phyloP scores from a whole-genome alignment of 2,797 vertebrate genomes.

The Leptoclinus maculatus region DNA sequence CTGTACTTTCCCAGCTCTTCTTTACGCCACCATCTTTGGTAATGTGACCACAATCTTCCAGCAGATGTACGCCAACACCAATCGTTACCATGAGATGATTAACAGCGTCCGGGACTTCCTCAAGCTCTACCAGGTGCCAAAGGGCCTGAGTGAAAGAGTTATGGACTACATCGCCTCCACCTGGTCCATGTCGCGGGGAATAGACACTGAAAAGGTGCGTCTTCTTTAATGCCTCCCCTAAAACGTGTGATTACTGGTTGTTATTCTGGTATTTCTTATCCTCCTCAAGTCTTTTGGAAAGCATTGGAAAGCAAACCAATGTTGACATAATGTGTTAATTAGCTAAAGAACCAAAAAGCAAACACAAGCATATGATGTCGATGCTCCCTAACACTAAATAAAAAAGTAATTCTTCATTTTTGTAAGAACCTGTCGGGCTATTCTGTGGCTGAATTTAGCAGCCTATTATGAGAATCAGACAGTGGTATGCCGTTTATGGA shows the following conservation, averaged over 20 bases:
- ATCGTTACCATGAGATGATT: conserved; percentile 99
- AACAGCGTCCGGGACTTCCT: conserved; percentile 98
- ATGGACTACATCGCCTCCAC: conserved; percentile 99
- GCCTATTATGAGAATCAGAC: not conserved
- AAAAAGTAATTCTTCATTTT: not conserved
- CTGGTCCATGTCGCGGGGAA: conserved; percentile 98
- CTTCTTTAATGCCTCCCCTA: too few species aligned
- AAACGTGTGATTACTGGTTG: not conserved
- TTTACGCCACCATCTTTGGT: conserved; percentile 99
- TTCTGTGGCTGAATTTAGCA: not conserved
- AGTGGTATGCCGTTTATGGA: not conserved
- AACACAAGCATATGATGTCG: not conserved
- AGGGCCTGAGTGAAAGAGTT: conserved; percentile 96
- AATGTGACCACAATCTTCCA: conserved; percentile 99
- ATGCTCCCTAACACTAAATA: not conserved
- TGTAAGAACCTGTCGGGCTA: not conserved
- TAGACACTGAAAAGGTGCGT: conserved; percentile 87
- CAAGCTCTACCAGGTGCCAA: conserved; percentile 98
- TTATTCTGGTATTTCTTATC: not conserved
- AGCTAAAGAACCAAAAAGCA: not conserved
- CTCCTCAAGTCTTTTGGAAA: not conserved
- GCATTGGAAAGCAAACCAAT: too few species aligned
- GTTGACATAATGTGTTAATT: not conserved
- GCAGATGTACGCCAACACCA: conserved; percentile 99
- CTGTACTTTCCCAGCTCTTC: conserved; percentile 86